phyloP scores from a whole-genome alignment of 2,113 vertebrate species.

The Paralichthys olivaceus region DNA sequence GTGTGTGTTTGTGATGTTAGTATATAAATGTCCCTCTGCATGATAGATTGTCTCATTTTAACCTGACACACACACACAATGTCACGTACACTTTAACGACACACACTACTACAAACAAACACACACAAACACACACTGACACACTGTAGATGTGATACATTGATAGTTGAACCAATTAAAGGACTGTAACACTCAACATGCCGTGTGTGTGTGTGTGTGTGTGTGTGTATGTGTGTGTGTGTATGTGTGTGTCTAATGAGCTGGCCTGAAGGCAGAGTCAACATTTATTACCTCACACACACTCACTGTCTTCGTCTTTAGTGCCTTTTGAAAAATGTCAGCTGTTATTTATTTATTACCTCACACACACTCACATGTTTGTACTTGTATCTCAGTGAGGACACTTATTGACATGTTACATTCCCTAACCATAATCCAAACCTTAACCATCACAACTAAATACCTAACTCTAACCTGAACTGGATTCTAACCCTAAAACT shows the following conservation, averaged over 20 bases:
- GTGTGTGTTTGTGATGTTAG: conserved; percentile 6
- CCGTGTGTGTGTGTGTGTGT: conserved; percentile 11
- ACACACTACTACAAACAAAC: not conserved
- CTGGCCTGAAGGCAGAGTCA: too few relatives aligned
- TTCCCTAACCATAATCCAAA: too few relatives aligned
- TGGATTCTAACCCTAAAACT: too few relatives aligned
- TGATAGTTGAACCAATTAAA: conserved; percentile 53
- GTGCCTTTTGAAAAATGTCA: too few relatives aligned
- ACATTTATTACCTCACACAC: not conserved
- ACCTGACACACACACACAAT: not conserved
- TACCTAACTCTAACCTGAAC: too few relatives aligned
- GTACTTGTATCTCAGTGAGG: too few relatives aligned
- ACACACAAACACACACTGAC: not conserved
- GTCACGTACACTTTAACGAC: not conserved
- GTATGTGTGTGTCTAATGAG: not conserved
- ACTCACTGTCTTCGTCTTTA: not conserved
- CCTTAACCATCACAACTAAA: too few relatives aligned
- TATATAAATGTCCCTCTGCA: not conserved
- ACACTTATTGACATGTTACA: too few relatives aligned
- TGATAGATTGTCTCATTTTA: too few relatives aligned
- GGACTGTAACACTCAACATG: conserved; percentile 50
- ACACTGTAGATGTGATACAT: conserved; percentile 31
- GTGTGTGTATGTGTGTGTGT: conserved; percentile 24
- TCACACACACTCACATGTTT: too few relatives aligned
- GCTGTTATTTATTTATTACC: too few relatives aligned